phyloP scores from a whole-genome alignment of 2,888 invertebrate species.

The Agrenia bidenticulata region DNA sequence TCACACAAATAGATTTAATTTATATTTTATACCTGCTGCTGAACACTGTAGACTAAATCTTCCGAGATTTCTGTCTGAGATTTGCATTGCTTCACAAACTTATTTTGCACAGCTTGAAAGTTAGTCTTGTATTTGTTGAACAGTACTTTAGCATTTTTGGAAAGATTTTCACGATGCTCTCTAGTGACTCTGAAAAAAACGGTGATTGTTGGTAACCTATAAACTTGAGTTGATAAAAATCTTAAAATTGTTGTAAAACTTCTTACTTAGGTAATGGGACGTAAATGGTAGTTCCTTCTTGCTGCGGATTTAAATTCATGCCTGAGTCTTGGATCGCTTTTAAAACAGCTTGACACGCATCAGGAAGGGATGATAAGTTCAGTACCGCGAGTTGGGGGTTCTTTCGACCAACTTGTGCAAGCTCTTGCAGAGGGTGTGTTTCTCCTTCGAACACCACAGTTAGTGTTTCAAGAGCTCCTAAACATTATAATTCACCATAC shows the following conservation, averaged over 20 bases:
- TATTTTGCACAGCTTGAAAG: slow-evolving; percentile 74
- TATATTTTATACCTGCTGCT: slow-evolving; percentile 59
- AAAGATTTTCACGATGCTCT: slow-evolving; percentile 84
- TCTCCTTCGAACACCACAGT: slow-evolving; percentile 74
- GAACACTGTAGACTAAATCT: slow-evolving; percentile 68
- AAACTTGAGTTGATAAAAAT: too few species aligned
- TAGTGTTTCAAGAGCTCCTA: slow-evolving; percentile 76
- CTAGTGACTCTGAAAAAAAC: slow-evolving; percentile 72
- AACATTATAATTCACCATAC: slow-evolving; percentile 38
- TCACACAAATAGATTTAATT: not conserved
- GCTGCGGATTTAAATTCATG: slow-evolving; percentile 89
- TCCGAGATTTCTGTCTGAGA: slow-evolving; percentile 69
- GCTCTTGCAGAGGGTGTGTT: slow-evolving; percentile 78
- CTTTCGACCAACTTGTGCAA: slow-evolving; percentile 83
- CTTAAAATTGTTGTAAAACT: slow-evolving; percentile 38
- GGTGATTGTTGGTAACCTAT: too few species aligned
- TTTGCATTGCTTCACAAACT: slow-evolving; percentile 70
- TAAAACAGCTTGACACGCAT: slow-evolving; percentile 76
- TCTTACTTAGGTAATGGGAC: slow-evolving; percentile 85
- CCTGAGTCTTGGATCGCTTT: slow-evolving; percentile 77
- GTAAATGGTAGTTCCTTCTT: slow-evolving; percentile 87
- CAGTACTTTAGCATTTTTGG: slow-evolving; percentile 81
- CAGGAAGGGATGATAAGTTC: slow-evolving; percentile 80
- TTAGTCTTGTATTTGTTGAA: slow-evolving; percentile 76
- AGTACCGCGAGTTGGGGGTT: slow-evolving; percentile 82